Evolutionary conservation across 2,888 invertebrate species (phyloP), one percentile per base, ranked within the genome.

Genomic region (Frankliniella intonsa): DNA sequence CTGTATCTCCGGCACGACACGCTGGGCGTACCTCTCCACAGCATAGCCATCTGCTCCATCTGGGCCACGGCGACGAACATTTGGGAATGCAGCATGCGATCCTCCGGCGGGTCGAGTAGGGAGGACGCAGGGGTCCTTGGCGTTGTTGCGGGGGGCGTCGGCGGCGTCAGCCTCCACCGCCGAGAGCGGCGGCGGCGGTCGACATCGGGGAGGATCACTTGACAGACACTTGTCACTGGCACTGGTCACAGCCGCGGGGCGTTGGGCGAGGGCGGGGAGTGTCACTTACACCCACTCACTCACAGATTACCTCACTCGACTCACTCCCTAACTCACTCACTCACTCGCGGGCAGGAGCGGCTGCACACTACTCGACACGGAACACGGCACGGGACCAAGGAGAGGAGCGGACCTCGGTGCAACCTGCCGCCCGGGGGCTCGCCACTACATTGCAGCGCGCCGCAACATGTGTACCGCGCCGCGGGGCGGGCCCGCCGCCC

Each of bases 11-110:
- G 38, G 38, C 2, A 3, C 38, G 5, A 38, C 38, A 38, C 38
- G 38, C 38, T 38, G 38, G 38, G 38, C 69, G 25, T 76, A 76
- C 69, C 69, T 76, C 69, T 22, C 69, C 69, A 76, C 69, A 76
- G 25, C 69, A 76, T 76, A 22, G 69, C 69, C 69, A 76, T 76
- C 69, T 76, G 69, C 69, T 76, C 69, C 69, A 76, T 76, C 25
- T 76, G 69, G 22, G 69, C 69, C 25, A 76, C 69, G 55, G 55
- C 55, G 69, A 76, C 69, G 69, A 76, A 76, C 69, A 76, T 76
- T 76, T 76, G 69, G 69, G 69, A 12, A 25, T 8, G 69, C 69
- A 25, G 69, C 69, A 62, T 62, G 62, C 62, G 62, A 10, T 62
- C 62, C 62, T 62, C 62, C 12, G 62, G 62, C 62, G 62, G 62